These are phyloP conservation scores for Andrena bicolor DNA, from an alignment of 2,888 invertebrate genomes.

Conservation along the genomic window DNA sequence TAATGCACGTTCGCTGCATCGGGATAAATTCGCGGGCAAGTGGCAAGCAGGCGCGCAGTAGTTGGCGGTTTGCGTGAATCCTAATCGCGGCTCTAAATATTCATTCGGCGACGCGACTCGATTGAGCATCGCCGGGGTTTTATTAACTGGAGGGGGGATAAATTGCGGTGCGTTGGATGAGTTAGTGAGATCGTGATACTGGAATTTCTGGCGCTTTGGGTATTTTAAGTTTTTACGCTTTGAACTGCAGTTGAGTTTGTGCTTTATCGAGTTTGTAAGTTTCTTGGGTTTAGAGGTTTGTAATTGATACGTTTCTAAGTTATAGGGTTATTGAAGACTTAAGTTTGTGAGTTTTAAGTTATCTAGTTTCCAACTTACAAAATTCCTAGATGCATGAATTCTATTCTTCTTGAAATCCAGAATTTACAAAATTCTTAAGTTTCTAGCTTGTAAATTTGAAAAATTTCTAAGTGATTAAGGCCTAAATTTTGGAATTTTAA, in stretches of 20 bases:
- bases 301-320: too few relatives aligned
- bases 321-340: too few relatives aligned
- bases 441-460: background rate
- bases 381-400: too few relatives aligned
- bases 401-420: too few relatives aligned
- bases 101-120: constrained; percentile 41
- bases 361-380: too few relatives aligned
- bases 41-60: constrained; percentile 21
- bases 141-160: constrained; percentile 6
- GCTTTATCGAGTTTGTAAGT: too few relatives aligned
- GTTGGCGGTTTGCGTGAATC: constrained; percentile 36
- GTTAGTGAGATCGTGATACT: background rate
- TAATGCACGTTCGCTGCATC: constrained; percentile 57
- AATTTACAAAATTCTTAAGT: too few relatives aligned
- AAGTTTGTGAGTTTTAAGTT: too few relatives aligned
- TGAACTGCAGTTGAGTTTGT: too few relatives aligned
- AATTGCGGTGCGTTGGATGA: background rate
- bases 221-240: too few relatives aligned
- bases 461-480: background rate
- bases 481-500: background rate
- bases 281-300: too few relatives aligned
- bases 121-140: constrained; percentile 13
- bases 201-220: too few relatives aligned
- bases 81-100: constrained; percentile 55
- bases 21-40: constrained; percentile 42